Evolutionary conservation across 2,888 invertebrate genomes (phyloP).

Genomic region (Harpalus rufipes): DNA sequence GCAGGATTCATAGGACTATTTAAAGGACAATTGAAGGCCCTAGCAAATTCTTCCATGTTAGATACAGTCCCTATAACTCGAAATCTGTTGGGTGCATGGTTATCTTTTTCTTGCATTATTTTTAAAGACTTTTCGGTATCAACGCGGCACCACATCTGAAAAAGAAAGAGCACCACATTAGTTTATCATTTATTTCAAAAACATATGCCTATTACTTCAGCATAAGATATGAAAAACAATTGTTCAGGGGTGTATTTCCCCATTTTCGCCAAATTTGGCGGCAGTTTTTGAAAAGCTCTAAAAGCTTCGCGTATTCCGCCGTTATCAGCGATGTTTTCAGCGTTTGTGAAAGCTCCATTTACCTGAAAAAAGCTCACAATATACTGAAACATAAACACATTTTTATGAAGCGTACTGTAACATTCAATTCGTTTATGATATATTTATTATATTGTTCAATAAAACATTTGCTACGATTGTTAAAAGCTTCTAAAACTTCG

Average conservation of each 20-base stretch:
- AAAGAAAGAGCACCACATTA: conserved; percentile 52
- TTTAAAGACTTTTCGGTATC: conserved; percentile 72
- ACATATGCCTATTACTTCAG: conserved; percentile 73
- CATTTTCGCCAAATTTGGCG: not conserved
- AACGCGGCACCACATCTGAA: conserved; percentile 75
- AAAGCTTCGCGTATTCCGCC: conserved; percentile 75
- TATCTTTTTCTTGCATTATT: conserved; percentile 68
- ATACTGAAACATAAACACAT: not conserved
- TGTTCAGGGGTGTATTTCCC: conserved; percentile 73
- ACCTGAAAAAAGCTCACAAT: conserved; percentile 72
- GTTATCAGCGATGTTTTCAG: conserved; percentile 77
- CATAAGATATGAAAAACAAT: conserved; percentile 76
- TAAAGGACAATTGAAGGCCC: conserved; percentile 74
- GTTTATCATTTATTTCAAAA: conserved; percentile 1
- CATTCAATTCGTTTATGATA: conserved; percentile 73
- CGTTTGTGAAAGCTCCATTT: conserved; percentile 78
- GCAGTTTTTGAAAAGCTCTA: conserved; percentile 72
- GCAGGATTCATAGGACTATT: conserved; percentile 75
- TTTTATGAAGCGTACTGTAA: conserved; percentile 5
- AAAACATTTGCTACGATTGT: conserved; percentile 75
- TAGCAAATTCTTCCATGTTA: conserved; percentile 75
- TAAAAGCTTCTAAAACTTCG: conserved; percentile 73
- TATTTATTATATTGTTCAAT: conserved; percentile 76
- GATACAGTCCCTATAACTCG: conserved; percentile 75
- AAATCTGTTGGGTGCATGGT: conserved; percentile 73